phyloP scores from a whole-genome alignment of 2,888 invertebrate genomes.

The Tetramorium bicarinatum region DNA sequence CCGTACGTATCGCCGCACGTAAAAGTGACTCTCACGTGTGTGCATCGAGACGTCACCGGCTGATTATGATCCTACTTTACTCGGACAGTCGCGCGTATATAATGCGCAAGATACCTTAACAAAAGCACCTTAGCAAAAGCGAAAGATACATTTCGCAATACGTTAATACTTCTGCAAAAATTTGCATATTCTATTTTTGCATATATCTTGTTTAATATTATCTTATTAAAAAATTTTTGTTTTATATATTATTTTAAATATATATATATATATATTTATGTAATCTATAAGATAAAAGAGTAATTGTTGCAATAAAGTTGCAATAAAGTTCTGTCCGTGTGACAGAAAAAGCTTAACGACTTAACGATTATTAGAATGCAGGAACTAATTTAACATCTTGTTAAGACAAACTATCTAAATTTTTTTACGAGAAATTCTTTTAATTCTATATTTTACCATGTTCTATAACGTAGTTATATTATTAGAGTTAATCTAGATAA shows the following conservation, averaged over 20 bases:
- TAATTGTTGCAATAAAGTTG: not conserved
- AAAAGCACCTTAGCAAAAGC: no score
- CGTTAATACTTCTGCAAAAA: not conserved
- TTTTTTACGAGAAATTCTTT: not conserved
- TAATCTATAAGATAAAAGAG: not conserved
- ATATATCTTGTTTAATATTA: not conserved
- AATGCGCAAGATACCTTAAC: not conserved
- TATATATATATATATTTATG: not conserved
- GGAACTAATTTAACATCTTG: constrained; percentile 5
- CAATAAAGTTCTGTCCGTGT: not conserved
- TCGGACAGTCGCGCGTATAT: not conserved
- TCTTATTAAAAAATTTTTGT: not conserved
- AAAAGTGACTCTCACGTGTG: constrained; percentile 7
- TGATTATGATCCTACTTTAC: constrained; percentile 14
- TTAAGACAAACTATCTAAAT: not conserved
- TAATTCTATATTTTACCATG: not conserved
- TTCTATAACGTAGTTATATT: not conserved
- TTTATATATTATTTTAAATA: not conserved
- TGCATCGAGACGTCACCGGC: constrained; percentile 3
- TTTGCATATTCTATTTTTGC: not conserved
- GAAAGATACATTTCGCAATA: not conserved
- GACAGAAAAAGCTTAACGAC: not conserved
- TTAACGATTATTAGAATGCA: not conserved
- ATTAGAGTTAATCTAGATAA: not conserved
- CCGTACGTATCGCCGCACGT: constrained; percentile 30